These are phyloP conservation scores for Porites lutea DNA, from an alignment of 64 coral and sea anemone genomes.

Conservation along the genomic window DNA sequence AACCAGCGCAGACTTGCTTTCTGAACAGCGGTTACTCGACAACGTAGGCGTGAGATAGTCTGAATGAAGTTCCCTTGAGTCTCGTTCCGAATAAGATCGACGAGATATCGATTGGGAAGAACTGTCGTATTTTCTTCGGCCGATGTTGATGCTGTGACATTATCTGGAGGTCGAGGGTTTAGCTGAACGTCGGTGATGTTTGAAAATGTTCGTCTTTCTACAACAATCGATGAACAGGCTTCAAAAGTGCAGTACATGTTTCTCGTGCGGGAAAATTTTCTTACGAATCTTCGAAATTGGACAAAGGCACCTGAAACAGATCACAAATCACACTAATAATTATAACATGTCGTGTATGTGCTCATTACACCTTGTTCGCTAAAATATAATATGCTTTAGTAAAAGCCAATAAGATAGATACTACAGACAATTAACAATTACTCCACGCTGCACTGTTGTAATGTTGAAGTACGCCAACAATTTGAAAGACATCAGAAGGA, in stretches of 20 bases:
- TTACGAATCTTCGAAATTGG: constrained; percentile 70
- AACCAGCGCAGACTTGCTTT: constrained; percentile 74
- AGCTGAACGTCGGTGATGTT: not conserved
- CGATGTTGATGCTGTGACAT: not conserved
- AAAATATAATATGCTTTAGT: too few species aligned
- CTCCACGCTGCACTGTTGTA: too few species aligned
- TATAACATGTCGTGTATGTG: too few species aligned
- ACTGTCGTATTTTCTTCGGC: not conserved
- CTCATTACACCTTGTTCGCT: too few species aligned
- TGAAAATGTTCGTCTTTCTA: constrained; percentile 2
- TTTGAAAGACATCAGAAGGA: too few species aligned
- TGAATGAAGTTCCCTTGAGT: constrained; percentile 69
- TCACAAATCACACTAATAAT: too few species aligned
- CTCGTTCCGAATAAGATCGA: constrained; percentile 64
- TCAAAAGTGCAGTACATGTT: constrained; percentile 88
- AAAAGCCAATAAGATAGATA: too few species aligned
- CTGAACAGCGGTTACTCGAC: constrained; percentile 79
- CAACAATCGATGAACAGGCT: constrained; percentile 75
- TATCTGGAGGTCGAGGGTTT: not conserved
- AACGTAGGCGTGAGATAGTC: constrained; percentile 73
- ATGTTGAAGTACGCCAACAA: too few species aligned
- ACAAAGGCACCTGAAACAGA: constrained; percentile 65
- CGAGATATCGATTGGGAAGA: constrained; percentile 42
- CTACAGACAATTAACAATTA: too few species aligned
- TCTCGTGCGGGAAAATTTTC: constrained; percentile 64